phyloP scores from a whole-genome alignment of 2,888 invertebrate genomes.

The Cheilosia vernalis region DNA sequence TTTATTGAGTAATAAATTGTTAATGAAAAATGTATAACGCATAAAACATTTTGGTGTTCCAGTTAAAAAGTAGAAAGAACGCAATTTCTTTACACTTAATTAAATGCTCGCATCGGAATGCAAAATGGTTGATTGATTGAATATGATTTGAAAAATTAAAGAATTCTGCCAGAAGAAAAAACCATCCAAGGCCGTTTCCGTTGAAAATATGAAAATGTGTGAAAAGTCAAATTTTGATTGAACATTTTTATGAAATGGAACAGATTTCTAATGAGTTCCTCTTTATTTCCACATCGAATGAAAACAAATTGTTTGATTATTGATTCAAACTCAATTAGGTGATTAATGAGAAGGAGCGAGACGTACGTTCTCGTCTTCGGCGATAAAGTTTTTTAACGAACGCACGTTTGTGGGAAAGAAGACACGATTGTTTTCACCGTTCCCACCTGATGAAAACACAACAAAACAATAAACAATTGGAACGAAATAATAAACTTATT shows the following conservation, averaged over 20 bases:
- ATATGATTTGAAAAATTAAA: constrained; percentile 15
- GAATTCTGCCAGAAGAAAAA: background rate
- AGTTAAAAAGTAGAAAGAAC: background rate
- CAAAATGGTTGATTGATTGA: constrained; percentile 25
- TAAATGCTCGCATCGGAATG: background rate
- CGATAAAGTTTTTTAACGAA: constrained; percentile 13
- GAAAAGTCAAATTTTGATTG: constrained; percentile 27
- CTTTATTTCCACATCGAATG: background rate
- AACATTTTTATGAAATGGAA: constrained; percentile 35
- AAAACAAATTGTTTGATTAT: constrained; percentile 17
- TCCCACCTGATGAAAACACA: background rate
- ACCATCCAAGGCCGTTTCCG: background rate
- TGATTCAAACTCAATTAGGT: constrained; percentile 31
- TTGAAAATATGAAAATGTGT: background rate
- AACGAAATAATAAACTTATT: background rate
- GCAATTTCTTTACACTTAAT: background rate
- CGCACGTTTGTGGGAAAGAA: constrained; percentile 12
- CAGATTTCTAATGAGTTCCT: constrained; percentile 34
- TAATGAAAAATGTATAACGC: constrained; percentile 50
- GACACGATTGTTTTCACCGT: background rate
- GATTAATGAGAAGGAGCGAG: constrained; percentile 23
- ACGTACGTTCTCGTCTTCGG: background rate
- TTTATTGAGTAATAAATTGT: constrained; percentile 56
- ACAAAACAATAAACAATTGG: constrained; percentile 5
- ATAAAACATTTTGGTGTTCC: constrained; percentile 6